A percentile compares a stretch with the other conserved stretches of the same genome.
These are phyloP conservation scores for Leuciscus idus DNA, from an alignment of 2,113 vertebrate genomes.

Conservation along the genomic window DNA sequence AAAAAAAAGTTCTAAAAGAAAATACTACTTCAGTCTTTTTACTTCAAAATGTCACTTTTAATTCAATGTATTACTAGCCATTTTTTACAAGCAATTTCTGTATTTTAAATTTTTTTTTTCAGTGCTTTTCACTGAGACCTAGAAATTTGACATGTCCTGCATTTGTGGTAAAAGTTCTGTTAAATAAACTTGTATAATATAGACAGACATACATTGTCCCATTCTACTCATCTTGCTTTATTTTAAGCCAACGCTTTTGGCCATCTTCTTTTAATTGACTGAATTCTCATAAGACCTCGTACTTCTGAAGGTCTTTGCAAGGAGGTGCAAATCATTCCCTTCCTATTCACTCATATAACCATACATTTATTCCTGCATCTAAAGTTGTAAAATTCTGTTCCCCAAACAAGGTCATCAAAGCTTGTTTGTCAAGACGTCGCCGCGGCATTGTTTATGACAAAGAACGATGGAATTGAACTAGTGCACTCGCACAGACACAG, in stretches of 20 bases:
- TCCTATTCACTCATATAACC: constrained; percentile 11
- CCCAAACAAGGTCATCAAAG: constrained; percentile 38
- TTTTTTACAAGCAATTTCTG: no score
- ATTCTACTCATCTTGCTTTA: not conserved
- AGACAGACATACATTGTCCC: not conserved
- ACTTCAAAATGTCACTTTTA: no score
- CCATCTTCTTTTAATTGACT: constrained; percentile 10
- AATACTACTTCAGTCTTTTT: no score
- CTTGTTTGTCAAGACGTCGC: constrained; percentile 36
- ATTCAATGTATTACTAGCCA: no score
- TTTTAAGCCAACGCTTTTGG: not conserved
- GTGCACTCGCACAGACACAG: constrained; percentile 7
- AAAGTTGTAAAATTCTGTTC: not conserved
- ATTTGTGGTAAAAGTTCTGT: not conserved
- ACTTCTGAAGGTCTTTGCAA: constrained; percentile 35
- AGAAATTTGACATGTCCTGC: not conserved
- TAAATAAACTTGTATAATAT: not conserved
- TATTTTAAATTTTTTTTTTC: no score
- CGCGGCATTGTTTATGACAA: constrained; percentile 40
- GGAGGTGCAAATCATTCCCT: constrained; percentile 30
- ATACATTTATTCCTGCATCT: constrained; percentile 7
- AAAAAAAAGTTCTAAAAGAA: no score
- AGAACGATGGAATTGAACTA: constrained; percentile 39
- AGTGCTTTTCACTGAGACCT: not conserved
- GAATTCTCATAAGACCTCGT: not conserved